Evolutionary conservation across 2,888 invertebrate genomes (phyloP).

Genomic region (Tiphia femorata): DNA sequence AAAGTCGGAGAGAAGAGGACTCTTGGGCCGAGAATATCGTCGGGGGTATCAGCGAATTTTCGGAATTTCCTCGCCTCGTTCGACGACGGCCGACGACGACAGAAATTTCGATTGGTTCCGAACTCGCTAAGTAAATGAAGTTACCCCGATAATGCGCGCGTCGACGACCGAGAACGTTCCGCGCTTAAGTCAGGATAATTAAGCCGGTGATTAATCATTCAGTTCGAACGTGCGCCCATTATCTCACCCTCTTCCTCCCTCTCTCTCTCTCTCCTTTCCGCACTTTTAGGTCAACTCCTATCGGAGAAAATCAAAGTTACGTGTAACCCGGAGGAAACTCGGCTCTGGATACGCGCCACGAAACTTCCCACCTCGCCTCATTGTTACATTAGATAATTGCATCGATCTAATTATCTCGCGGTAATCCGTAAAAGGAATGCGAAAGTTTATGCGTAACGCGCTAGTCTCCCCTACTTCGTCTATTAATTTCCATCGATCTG

Average conservation of each 20-base stretch:
- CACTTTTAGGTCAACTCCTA: not conserved
- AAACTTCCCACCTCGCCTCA: not conserved
- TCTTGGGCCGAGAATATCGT: too few species aligned
- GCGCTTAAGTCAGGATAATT: slow-evolving; percentile 31
- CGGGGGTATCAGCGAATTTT: too few species aligned
- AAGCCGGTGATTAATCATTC: slow-evolving; percentile 39
- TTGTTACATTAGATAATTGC: too few species aligned
- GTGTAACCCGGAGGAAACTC: not conserved
- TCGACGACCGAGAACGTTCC: slow-evolving; percentile 21
- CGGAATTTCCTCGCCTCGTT: too few species aligned
- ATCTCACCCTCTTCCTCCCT: slow-evolving; percentile 3
- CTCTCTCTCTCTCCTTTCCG: not conserved
- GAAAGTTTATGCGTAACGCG: too few species aligned
- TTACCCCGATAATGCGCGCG: slow-evolving; percentile 17
- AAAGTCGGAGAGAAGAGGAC: too few species aligned
- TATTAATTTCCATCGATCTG: too few species aligned
- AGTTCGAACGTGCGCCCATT: slow-evolving; percentile 31
- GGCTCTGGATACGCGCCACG: not conserved
- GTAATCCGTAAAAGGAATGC: too few species aligned
- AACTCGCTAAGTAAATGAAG: slow-evolving; percentile 3
- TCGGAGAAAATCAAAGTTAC: not conserved
- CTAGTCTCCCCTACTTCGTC: too few species aligned
- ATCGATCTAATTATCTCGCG: too few species aligned
- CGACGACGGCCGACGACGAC: too few species aligned
- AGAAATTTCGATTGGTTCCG: too few species aligned